Percentiles rank a stretch among this genome's conserved stretches.
Conservation (phyloP, 1,140 invertebrate species). For the Trigoniulus corallinus region DNA sequence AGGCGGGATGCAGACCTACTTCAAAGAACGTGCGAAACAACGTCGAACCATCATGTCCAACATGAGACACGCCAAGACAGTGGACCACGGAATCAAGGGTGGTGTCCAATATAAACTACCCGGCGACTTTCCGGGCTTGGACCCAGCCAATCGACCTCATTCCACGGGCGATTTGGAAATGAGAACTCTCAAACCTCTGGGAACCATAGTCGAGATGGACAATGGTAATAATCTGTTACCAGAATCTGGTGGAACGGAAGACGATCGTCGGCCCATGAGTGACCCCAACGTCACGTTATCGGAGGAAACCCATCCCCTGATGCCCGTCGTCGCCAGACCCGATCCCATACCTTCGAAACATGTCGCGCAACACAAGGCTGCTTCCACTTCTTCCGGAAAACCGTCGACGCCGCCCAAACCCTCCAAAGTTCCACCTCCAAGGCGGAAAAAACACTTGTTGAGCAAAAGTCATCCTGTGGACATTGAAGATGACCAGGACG, state of each 20-base stretch:
- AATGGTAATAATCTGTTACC: neutral
- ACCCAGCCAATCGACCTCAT: neutral
- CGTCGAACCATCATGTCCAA: neutral
- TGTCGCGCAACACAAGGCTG: neutral
- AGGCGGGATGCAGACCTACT: neutral
- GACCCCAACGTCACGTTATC: neutral
- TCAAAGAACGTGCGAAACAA: neutral
- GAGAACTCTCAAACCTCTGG: neutral
- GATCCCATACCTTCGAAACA: neutral
- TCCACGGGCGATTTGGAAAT: slow-evolving; percentile 5
- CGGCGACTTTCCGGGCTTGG: neutral
- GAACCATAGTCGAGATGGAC: neutral
- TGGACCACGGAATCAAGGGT: neutral
- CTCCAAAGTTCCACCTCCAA: neutral
- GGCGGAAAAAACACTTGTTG: neutral
- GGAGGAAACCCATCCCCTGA: neutral
- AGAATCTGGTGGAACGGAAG: neutral
- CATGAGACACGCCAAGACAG: neutral
- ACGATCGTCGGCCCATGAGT: neutral
- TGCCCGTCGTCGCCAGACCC: neutral
- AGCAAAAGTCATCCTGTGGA: slow-evolving; percentile 1
- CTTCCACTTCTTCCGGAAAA: neutral
- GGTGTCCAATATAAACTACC: neutral
- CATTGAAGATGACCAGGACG: neutral
- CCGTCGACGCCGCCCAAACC: neutral